A percentile compares a stretch with the other conserved stretches of the same genome.
These are phyloP conservation scores for Pimpla rufipes DNA, from an alignment of 2,888 invertebrate species.

Conservation along the genomic window DNA sequence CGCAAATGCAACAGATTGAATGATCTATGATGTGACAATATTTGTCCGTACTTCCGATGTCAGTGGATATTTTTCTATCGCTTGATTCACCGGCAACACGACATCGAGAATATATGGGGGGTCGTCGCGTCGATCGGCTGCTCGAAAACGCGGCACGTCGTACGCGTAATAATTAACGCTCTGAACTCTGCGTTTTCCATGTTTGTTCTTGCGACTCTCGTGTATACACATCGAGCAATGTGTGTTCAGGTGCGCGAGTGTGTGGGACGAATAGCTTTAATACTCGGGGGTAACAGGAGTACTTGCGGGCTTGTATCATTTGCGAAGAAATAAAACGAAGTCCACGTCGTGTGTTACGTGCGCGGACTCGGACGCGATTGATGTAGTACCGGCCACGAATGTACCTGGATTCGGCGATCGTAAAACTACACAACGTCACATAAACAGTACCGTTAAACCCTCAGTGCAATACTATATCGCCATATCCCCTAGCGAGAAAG, in stretches of 20 bases:
- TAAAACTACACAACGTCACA: neutral
- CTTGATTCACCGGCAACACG: neutral
- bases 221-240: neutral
- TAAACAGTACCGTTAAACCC: slow-evolving; percentile 3
- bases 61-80: neutral
- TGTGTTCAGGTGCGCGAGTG: slow-evolving; percentile 4
- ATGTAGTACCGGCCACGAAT: neutral
- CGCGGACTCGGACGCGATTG: neutral
- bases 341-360: neutral
- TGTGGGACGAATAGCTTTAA: neutral
- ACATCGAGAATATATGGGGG: neutral
- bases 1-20: slow-evolving; percentile 5
- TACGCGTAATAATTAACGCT: neutral
- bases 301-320: neutral
- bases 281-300: neutral
- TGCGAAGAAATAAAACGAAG: neutral
- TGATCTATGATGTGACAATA: slow-evolving; percentile 7
- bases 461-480: slow-evolving; percentile 7
- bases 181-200: too few relatives aligned
- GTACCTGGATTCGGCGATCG: slow-evolving; percentile 22
- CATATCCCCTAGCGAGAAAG: neutral
- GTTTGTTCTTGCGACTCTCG: slow-evolving; percentile 10
- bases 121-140: neutral
- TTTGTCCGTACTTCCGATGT: neutral
- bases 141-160: neutral